Percentiles rank a stretch among this genome's conserved stretches.
Conservation (phyloP, 1,140 invertebrate genomes). For the Temnothorax longispinosus region DNA sequence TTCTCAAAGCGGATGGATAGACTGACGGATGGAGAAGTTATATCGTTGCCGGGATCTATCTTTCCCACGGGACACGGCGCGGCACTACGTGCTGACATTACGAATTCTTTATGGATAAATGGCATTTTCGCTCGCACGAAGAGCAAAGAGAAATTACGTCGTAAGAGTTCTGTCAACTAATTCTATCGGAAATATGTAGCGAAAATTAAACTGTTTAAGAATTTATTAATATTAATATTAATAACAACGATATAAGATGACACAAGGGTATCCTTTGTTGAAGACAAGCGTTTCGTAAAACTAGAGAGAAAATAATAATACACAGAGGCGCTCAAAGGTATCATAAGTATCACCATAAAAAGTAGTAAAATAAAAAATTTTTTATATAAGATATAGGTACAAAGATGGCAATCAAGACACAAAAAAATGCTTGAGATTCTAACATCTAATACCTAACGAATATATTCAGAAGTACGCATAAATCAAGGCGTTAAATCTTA, state of each 20-base stretch:
- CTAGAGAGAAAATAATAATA: neutral
- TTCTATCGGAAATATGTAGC: neutral
- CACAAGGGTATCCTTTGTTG: neutral
- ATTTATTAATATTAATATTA: slow-evolving; percentile 4
- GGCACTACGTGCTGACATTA: slow-evolving; percentile 17
- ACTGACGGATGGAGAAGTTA: slow-evolving; percentile 61
- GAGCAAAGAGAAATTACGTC: neutral
- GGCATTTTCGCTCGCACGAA: neutral
- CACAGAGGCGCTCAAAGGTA: neutral
- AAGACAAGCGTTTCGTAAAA: neutral
- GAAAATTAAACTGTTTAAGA: neutral
- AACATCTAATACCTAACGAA: neutral
- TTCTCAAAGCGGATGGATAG: slow-evolving; percentile 69
- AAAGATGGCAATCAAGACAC: neutral
- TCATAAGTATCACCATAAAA: neutral
- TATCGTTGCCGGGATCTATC: slow-evolving; percentile 62
- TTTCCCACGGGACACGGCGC: slow-evolving; percentile 8
- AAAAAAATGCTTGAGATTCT: neutral
- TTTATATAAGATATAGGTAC: neutral
- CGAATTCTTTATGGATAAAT: slow-evolving; percentile 45
- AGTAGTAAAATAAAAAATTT: neutral
- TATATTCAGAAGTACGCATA: neutral
- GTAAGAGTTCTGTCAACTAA: neutral
- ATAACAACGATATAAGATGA: neutral
- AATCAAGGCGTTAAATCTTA: neutral